Evolutionary conservation across 2,113 vertebrate genomes (phyloP).

Genomic region (Numenius arquata): DNA sequence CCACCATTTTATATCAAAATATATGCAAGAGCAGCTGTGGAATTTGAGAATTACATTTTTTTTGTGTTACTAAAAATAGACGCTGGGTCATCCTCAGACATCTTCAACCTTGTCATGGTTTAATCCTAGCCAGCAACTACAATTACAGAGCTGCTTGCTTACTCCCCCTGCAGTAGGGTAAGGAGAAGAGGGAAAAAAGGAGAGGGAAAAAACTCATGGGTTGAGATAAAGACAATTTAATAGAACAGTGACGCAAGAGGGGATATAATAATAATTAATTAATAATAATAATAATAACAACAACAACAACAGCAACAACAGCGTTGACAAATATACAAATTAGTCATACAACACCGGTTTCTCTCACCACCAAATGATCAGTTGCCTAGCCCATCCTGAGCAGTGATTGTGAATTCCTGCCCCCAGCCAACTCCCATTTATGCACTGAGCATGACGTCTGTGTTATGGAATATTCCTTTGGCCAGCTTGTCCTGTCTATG

Average conservation of each 20-base stretch:
- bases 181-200: neutral
- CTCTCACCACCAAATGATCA: neutral
- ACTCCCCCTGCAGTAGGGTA: neutral
- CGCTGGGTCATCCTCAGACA: neutral
- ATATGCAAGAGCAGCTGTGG: neutral
- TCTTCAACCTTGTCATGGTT: neutral
- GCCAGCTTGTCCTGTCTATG: neutral
- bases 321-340: neutral
- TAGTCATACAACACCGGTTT: neutral
- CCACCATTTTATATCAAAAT: neutral
- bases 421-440: neutral
- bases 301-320: neutral
- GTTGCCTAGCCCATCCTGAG: neutral
- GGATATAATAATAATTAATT: neutral
- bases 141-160: neutral
- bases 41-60: neutral
- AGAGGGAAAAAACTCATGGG: neutral
- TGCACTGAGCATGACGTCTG: neutral
- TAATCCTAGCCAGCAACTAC: neutral
- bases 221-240: neutral
- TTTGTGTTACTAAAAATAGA: neutral
- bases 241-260: neutral
- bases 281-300: neutral
- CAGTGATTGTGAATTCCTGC: neutral
- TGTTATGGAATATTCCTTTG: neutral